Evolutionary conservation across 2,113 vertebrate species (phyloP).

Genomic region (Gambusia holbrooki): DNA sequence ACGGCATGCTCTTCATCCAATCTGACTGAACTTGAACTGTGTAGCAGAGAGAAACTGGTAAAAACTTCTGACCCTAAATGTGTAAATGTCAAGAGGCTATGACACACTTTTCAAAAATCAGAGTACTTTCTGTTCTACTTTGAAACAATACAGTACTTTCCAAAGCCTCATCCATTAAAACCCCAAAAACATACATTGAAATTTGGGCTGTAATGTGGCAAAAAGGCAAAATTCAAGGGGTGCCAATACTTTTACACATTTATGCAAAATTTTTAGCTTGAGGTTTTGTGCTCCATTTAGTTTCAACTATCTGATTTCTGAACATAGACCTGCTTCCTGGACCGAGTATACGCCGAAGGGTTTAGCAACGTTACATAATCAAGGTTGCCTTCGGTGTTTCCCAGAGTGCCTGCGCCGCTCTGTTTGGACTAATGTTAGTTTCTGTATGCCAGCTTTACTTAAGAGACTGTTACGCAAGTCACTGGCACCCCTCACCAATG

Average conservation of each 20-base stretch:
- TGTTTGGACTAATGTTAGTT: constrained; percentile 45
- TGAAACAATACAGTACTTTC: neutral
- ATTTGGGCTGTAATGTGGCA: neutral
- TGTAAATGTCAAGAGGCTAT: no score
- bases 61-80: no score
- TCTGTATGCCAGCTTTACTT: constrained; percentile 41
- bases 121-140: neutral
- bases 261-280: no score
- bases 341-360: constrained; percentile 16
- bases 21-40: neutral
- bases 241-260: no score
- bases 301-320: neutral
- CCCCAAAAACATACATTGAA: no score
- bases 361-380: constrained; percentile 41
- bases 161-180: neutral
- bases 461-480: constrained; percentile 54
- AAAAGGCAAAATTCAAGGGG: no score
- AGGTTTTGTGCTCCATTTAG: neutral
- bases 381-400: constrained; percentile 31
- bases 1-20: neutral
- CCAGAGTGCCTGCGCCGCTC: constrained; percentile 18
- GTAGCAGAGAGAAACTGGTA: no score
- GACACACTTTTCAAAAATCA: neutral
- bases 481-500: constrained; percentile 28
- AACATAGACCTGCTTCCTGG: neutral